Percentiles rank a stretch among this genome's conserved stretches.
These are phyloP conservation scores for Anagyrus pseudococci DNA, from an alignment of 2,888 invertebrate genomes.

Conservation along the genomic window DNA sequence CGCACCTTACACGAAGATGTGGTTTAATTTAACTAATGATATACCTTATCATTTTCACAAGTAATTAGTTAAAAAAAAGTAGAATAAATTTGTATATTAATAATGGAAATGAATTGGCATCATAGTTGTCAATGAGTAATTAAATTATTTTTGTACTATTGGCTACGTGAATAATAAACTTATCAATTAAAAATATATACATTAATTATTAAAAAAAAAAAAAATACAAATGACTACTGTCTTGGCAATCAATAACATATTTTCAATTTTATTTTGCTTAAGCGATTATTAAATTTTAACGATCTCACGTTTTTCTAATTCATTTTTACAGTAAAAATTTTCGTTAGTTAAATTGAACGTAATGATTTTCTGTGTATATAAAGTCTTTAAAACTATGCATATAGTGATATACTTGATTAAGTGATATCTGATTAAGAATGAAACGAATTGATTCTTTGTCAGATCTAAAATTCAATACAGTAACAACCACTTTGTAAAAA, in stretches of 20 bases:
- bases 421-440: constrained; percentile 13
- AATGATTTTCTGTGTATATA: constrained; percentile 6
- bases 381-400: constrained; percentile 16
- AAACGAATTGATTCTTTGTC: constrained; percentile 22
- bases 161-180: neutral
- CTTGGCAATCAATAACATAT: too few species aligned
- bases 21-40: neutral
- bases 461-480: constrained; percentile 21
- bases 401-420: constrained; percentile 26
- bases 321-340: too few species aligned
- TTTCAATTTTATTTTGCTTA: too few species aligned
- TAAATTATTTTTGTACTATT: constrained; percentile 1
- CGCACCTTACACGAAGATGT: too few species aligned
- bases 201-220: neutral
- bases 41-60: neutral
- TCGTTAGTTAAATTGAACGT: constrained; percentile 22
- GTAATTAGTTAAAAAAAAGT: neutral
- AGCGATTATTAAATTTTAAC: neutral
- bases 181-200: neutral
- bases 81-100: neutral
- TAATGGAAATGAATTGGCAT: constrained; percentile 5
- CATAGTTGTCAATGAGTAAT: constrained; percentile 1
- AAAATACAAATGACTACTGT: too few species aligned
- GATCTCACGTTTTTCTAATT: neutral
- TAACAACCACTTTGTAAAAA: constrained; percentile 33